A percentile compares a stretch with the other conserved stretches of the same genome.
Conservation (phyloP, 2,797 vertebrate species). For the Sebastes variabilis region DNA sequence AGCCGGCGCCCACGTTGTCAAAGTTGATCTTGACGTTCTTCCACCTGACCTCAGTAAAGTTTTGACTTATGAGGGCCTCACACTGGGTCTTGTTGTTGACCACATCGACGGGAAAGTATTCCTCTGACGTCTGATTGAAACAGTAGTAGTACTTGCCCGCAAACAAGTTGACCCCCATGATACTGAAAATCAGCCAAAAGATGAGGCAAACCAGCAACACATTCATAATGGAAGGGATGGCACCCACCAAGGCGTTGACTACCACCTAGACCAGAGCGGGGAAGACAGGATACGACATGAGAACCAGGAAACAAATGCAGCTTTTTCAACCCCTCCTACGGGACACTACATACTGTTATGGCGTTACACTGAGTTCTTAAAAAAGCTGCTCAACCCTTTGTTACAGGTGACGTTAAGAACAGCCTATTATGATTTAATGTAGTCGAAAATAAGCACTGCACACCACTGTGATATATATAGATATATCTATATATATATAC, state of each 20-base stretch:
- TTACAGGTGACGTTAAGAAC: not conserved
- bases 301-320: slow-evolving; percentile 49
- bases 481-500: slow-evolving; percentile 1
- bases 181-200: slow-evolving; percentile 99
- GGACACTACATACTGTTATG: slow-evolving; percentile 81
- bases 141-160: slow-evolving; percentile 99
- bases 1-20: slow-evolving; percentile 98
- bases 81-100: slow-evolving; percentile 96
- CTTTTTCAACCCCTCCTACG: slow-evolving; percentile 47
- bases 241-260: slow-evolving; percentile 99
- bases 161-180: slow-evolving; percentile 99
- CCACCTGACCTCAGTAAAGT: slow-evolving; percentile 94
- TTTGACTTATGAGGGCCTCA: slow-evolving; percentile 82
- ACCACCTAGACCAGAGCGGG: slow-evolving; percentile 93
- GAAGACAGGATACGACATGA: slow-evolving; percentile 80
- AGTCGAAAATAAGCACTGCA: slow-evolving; percentile 7
- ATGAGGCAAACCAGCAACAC: slow-evolving; percentile 99
- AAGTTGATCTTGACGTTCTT: slow-evolving; percentile 99
- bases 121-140: slow-evolving; percentile 92
- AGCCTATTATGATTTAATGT: slow-evolving; percentile 2
- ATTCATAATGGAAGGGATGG: slow-evolving; percentile 99
- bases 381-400: not conserved
- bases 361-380: slow-evolving; percentile 42
- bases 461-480: not conserved
- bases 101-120: slow-evolving; percentile 81